Percentiles rank a stretch among this genome's conserved stretches.
phyloP scores from a whole-genome alignment of 2,797 vertebrate genomes.

The Helostoma temminkii region DNA sequence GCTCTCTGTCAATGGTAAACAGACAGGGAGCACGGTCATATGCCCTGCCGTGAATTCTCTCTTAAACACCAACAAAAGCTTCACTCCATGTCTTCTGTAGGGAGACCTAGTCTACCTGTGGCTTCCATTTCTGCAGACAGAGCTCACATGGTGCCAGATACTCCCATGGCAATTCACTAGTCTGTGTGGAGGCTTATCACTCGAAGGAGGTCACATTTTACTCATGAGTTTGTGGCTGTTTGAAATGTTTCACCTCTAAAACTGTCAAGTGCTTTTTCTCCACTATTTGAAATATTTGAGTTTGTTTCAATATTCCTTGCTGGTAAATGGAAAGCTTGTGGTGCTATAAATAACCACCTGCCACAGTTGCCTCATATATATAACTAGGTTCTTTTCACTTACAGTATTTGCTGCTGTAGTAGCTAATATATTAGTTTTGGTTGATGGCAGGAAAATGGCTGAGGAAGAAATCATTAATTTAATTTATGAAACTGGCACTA shows the following conservation, averaged over 20 bases:
- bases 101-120: constrained; percentile 35
- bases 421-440: constrained; percentile 30
- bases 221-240: neutral
- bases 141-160: constrained; percentile 26
- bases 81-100: constrained; percentile 47
- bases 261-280: neutral
- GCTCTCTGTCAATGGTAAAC: constrained; percentile 70
- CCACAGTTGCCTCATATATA: constrained; percentile 6
- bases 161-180: neutral
- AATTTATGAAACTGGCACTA: constrained; percentile 28
- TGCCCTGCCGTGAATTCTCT: constrained; percentile 56
- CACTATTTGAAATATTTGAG: neutral
- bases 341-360: constrained; percentile 6
- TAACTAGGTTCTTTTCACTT: constrained; percentile 23
- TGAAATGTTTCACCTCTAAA: neutral
- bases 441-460: constrained; percentile 24
- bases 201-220: constrained; percentile 2
- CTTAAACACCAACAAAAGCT: constrained; percentile 64
- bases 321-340: constrained; percentile 8
- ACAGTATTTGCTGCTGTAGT: constrained; percentile 30
- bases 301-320: constrained; percentile 7
- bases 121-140: constrained; percentile 17
- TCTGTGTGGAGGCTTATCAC: neutral
- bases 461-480: constrained; percentile 18
- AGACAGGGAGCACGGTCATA: constrained; percentile 54